phyloP scores from a whole-genome alignment of 2,797 vertebrate genomes.

The Mustela erminea region DNA sequence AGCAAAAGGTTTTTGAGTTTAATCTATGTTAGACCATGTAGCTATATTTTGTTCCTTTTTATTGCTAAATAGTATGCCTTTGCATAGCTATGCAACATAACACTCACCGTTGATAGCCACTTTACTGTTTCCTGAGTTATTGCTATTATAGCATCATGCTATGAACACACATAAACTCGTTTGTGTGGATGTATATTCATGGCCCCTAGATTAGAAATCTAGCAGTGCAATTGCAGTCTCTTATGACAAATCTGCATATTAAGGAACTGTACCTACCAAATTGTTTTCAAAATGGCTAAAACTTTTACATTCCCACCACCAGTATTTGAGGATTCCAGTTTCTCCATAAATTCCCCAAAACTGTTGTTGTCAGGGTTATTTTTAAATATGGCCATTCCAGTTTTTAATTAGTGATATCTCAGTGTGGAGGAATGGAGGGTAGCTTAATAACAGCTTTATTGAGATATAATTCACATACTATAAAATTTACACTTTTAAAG shows the following conservation, averaged over 20 bases:
- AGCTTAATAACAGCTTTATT: neutral
- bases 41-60: neutral
- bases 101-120: neutral
- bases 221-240: neutral
- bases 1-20: neutral
- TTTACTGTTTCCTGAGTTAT: neutral
- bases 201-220: neutral
- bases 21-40: neutral
- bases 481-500: neutral
- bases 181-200: neutral
- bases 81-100: neutral
- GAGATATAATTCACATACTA: neutral
- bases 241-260: neutral
- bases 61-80: neutral
- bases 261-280: neutral
- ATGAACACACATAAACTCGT: neutral
- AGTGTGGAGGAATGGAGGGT: fast-evolving
- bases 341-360: neutral
- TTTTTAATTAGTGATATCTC: neutral
- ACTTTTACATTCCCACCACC: neutral
- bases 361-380: neutral
- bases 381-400: neutral
- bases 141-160: neutral
- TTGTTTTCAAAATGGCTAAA: neutral
- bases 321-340: neutral